Evolutionary conservation across 2,888 invertebrate genomes (phyloP).

Genomic region (Sicus ferrugineus): DNA sequence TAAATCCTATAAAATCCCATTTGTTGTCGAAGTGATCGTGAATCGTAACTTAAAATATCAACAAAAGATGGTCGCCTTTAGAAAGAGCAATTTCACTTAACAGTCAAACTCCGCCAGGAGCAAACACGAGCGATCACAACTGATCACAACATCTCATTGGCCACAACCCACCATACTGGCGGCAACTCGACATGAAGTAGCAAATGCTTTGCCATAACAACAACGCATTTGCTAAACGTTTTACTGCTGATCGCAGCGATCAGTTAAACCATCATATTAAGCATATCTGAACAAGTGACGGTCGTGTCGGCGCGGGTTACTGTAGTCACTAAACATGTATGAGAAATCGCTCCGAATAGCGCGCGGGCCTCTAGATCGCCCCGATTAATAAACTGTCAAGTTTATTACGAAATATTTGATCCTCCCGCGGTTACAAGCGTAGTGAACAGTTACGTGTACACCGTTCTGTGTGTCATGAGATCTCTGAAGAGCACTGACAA

Average conservation of each 20-base stretch:
- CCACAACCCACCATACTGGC: too few species aligned
- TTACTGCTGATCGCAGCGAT: background rate
- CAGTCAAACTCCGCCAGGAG: background rate
- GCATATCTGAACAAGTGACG: background rate
- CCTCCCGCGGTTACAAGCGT: background rate
- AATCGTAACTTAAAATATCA: too few species aligned
- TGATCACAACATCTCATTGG: too few species aligned
- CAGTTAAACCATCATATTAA: background rate
- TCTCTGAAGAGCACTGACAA: background rate
- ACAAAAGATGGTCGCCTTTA: too few species aligned
- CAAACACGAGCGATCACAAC: too few species aligned
- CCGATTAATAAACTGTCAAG: conserved; percentile 1
- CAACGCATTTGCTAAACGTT: conserved; percentile 5
- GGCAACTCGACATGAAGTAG: too few species aligned
- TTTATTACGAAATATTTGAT: background rate
- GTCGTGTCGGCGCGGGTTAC: background rate
- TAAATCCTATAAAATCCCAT: too few species aligned
- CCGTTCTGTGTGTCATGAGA: background rate
- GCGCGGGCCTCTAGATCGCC: background rate
- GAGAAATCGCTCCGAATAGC: background rate
- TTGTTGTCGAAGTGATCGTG: too few species aligned
- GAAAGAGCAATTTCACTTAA: too few species aligned
- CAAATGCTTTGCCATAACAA: too few species aligned
- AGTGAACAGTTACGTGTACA: background rate
- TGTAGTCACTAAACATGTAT: background rate